Conservation (phyloP, 2,797 vertebrate genomes). For the Psittacula echo region DNA sequence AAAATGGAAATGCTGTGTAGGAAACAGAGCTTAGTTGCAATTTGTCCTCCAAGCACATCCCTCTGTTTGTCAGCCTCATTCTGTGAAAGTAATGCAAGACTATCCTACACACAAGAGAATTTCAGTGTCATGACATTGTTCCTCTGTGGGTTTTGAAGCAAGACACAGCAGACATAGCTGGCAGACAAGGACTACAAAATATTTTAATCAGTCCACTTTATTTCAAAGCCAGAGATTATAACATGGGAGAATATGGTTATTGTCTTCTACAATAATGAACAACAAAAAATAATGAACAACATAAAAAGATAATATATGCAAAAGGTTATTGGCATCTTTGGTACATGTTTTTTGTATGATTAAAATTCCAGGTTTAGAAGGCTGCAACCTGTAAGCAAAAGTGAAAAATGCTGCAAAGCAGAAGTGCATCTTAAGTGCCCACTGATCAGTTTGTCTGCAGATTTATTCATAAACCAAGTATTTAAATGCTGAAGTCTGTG, state of each 20-base stretch:
- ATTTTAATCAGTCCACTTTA: neutral
- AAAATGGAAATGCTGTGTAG: neutral
- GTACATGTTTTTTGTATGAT: neutral
- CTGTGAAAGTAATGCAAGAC: neutral
- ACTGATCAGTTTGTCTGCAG: neutral
- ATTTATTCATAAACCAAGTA: neutral
- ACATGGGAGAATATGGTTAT: neutral
- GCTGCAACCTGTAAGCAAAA: neutral
- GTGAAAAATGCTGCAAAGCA: neutral
- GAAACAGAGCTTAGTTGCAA: neutral
- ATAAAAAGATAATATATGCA: neutral
- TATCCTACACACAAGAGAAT: neutral
- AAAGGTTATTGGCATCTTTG: neutral
- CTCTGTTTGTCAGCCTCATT: neutral
- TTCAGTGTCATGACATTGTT: neutral
- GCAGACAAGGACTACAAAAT: neutral
- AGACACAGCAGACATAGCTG: neutral
- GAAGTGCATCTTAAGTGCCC: neutral
- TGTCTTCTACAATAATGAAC: neutral
- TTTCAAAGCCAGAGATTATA: neutral
- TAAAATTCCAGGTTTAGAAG: neutral
- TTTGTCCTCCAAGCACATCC: neutral
- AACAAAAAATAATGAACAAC: neutral
- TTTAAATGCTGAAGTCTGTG: neutral
- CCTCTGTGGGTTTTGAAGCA: neutral